Base-by-base conservation (phyloP, 2,113 vertebrate species). In the Notothenia rossii region DNA sequence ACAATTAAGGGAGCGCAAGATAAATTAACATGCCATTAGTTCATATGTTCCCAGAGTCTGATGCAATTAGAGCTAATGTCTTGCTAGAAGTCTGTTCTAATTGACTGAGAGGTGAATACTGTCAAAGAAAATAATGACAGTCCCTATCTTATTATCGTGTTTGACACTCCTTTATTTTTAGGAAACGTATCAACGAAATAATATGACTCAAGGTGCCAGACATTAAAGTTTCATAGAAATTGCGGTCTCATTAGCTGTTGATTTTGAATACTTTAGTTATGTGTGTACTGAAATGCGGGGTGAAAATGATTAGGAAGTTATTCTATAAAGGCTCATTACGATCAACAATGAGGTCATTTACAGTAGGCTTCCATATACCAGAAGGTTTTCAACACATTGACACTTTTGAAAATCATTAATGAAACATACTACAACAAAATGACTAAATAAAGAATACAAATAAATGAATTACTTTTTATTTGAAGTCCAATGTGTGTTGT, bases 1-100 rank as follows among this genome's bases (percentile, higher is more conserved):
- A 72, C 67, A 72, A 85, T 74, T 78, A 82, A 72, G 59, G n/a
- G 33, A 61, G 22, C 51, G 46, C 63, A 49, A 62, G 5, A 56
- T 70, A 88, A 75, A 91, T 88, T 70, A 91, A 90, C 80, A 89
- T 80, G 76, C 36, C 76, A 78, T 89, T 89, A 83, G 80, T 81
- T 83, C 81, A 82, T 75, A 75, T 72, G 65, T 84, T 74, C 59
- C 67, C 51, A 33, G 40, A 73, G 75, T 76, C 51, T 72, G 69
- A 72, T 67, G 77, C 70, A 85, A 89, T 90, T 86, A 83, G 64
- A 77, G 51, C 82, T 83, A 64, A 86, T 84, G 85, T 84, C 77
- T 86, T 77, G 48, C 33, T 78, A 50, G 62, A 75, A 48, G 55
- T 84, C 61, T 69, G 64, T 55, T 54, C 18, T 81, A 91, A 86